Base-by-base conservation (phyloP, 2,888 invertebrate genomes). In the Xestobium rufovillosum region DNA sequence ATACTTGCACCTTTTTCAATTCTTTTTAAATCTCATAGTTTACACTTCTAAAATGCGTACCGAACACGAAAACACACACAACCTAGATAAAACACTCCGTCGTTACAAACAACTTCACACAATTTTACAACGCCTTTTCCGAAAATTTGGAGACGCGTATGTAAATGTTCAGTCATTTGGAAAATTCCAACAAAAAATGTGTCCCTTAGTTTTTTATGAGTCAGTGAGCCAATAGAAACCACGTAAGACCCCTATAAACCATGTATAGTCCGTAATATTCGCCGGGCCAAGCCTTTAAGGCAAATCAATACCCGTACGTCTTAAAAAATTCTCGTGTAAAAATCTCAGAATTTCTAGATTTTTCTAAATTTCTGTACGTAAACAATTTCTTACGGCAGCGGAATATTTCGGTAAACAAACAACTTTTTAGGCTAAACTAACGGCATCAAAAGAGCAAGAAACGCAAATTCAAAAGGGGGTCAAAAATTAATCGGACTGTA, bases 141-240 rank as follows among this genome's bases (percentile, higher is more conserved):
- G 52, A 61, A 63, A 63, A 55, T 62, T 61, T 58, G 52, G 52
- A 63, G 59, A 61, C 59, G 63, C 61, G 59, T 62, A 61, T 57
- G 59, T 60, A 59, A 57, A 57, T 59, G 61, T 61, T 70, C 72
- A 69, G 70, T 72, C 70, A 68, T 71, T 74, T 72, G 75, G 75
- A 75, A 75, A 75, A 74, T 75, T 75, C 71, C 73, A 66, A 72
- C 57, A 59, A 64, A 65, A 62, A 62, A 59, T 57, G 54, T 59
- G 61, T 62, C 61, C 59, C 61, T 62, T 57, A 55, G 57, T 64
- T 65, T 65, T 66, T 66, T 65, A 66, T 59, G 66, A 65, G 58
- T 64, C 65, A 66, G 63, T 60, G 63, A 64, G 62, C 66, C 66
- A 67, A 66, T 65, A 61, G 65, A 60, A 64, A 65, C 58, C 62